Base-by-base conservation (phyloP, 2,113 vertebrate species). In the Trochalopteron elliotii region DNA sequence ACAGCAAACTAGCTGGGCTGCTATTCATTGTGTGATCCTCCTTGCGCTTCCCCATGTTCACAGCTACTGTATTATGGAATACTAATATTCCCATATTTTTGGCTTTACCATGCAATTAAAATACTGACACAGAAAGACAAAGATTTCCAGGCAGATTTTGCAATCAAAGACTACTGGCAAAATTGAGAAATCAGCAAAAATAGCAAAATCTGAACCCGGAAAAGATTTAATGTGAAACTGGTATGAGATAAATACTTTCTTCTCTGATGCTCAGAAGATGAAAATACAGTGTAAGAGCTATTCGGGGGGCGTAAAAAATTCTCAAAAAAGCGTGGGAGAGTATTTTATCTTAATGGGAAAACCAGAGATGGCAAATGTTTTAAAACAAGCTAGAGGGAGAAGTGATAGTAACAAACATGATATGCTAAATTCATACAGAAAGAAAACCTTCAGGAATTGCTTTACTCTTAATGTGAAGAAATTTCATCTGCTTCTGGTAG, bases 261-360 rank as follows among this genome's bases (percentile, higher is more conserved):
- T 59, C 25, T 50, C 12, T 44, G 22, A 15, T 16, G 3, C 0
- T 30, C n/a, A 44, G 55, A 77, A 87, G 13, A 68, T 8, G 4
- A 72, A 80, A 80, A 63, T 14, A 61, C 3, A 68, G 7, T 10
- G 9, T 44, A 10, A 82, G 22, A 52, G 14, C 20, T 55, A 49
- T 35, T 45, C 17, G 2, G 14, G 13, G 12, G 25, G 18, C 8
- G 3, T 0, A 5, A 52, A 45, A 56, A 45, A 12, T 9, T 28
- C 30, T n/a, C 40, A 28, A 60, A 74, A 81, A 64, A 33, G 0
- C 3, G 11, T 0, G 5, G 7, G 14, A 69, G 15, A 87, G 10
- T 50, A 68, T 61, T 57, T 68, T 35, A 68, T 30, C 19, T 76
- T 65, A 30, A 44, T 4, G 2, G 3, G 42, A 76, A 42, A 78